A percentile compares a stretch with the other conserved stretches of the same genome.
Conservation (phyloP, 2,888 invertebrate genomes). For the Noctua janthe region DNA sequence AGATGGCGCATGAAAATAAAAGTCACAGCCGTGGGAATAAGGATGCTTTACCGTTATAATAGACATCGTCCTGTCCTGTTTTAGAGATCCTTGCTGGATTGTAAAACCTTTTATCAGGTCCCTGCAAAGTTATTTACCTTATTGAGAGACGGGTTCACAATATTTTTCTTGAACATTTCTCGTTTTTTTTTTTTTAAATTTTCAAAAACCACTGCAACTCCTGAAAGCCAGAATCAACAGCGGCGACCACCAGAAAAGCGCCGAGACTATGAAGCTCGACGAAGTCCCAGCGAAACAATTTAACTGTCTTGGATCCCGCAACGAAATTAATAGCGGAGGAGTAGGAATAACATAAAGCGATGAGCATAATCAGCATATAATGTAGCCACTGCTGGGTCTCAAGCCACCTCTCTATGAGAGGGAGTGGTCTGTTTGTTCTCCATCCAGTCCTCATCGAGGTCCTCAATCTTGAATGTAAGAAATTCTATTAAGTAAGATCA, state of each 20-base stretch:
- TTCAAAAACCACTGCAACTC: too few relatives aligned
- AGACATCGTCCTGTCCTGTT: constrained; percentile 68
- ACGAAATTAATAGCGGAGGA: too few relatives aligned
- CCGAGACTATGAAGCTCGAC: too few relatives aligned
- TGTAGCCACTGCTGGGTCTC: neutral
- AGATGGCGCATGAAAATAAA: constrained; percentile 63
- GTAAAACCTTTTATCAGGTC: neutral
- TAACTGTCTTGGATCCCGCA: too few relatives aligned
- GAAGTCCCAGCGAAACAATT: too few relatives aligned
- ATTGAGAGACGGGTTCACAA: neutral
- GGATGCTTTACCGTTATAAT: constrained; percentile 71
- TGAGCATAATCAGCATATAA: neutral
- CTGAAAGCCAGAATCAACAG: too few relatives aligned
- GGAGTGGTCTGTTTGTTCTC: neutral
- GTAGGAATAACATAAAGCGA: too few relatives aligned
- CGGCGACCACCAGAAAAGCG: too few relatives aligned
- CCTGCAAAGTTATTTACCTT: too few relatives aligned
- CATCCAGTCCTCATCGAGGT: too few relatives aligned
- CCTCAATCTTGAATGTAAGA: constrained; percentile 30
- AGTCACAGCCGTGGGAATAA: constrained; percentile 69
- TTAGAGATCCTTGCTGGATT: constrained; percentile 56
- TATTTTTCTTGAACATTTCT: neutral
- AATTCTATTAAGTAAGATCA: constrained; percentile 44
- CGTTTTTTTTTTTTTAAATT: too few relatives aligned
- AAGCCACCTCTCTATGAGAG: neutral